Percentiles rank a stretch among this genome's conserved stretches.
phyloP scores from a whole-genome alignment of 2,888 invertebrate species.

The Isoperla grammatica region DNA sequence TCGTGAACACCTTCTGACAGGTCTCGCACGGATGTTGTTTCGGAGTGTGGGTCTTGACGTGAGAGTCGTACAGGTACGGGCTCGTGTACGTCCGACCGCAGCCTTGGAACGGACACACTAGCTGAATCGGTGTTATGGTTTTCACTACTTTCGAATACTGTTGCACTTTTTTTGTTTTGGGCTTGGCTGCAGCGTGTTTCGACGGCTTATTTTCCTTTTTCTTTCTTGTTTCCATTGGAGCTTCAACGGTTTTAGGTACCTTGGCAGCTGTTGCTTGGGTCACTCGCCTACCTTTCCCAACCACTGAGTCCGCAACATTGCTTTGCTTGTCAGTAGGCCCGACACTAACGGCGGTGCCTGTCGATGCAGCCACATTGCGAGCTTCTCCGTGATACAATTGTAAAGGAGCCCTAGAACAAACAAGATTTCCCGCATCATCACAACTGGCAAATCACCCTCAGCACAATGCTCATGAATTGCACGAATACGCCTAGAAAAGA shows the following conservation, averaged over 20 bases:
- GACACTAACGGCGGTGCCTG: no score
- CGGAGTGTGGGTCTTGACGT: conserved; percentile 7
- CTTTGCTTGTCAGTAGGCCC: no score
- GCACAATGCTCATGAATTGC: neutral
- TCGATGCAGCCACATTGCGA: neutral
- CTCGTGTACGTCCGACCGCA: conserved; percentile 16
- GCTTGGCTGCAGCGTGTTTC: no score
- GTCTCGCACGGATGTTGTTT: neutral
- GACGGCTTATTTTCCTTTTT: no score
- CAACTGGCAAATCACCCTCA: neutral
- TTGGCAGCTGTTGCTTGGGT: no score
- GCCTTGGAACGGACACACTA: conserved; percentile 11
- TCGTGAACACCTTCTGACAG: conserved; percentile 3
- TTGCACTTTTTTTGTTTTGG: no score
- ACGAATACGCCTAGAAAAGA: neutral
- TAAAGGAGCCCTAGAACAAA: conserved; percentile 10
- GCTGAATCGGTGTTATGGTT: neutral
- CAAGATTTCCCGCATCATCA: neutral
- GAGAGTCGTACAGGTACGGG: conserved; percentile 10
- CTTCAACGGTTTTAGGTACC: no score
- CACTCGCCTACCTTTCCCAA: no score
- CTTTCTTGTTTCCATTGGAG: no score
- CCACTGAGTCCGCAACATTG: no score
- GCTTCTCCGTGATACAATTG: conserved; percentile 1
- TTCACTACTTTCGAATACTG: neutral